These are phyloP conservation scores for Onychomys arenicola DNA, from an alignment of 2,797 vertebrate species.

Conservation along the genomic window DNA sequence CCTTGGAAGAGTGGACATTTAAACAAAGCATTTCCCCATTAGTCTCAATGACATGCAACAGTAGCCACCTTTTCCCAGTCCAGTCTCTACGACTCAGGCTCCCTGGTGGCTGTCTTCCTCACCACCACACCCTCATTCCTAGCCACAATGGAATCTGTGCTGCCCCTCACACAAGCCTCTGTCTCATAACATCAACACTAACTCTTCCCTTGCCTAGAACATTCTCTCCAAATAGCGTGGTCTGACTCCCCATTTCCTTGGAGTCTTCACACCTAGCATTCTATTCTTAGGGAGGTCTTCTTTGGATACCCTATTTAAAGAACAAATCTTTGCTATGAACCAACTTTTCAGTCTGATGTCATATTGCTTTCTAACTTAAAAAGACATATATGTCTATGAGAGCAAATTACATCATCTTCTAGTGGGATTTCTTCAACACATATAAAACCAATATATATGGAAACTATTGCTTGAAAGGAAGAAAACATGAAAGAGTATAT, in stretches of 20 bases:
- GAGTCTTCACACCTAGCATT: neutral
- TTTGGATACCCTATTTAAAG: neutral
- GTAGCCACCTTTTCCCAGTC: neutral
- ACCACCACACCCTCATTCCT: neutral
- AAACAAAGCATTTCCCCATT: neutral
- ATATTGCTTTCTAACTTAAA: neutral
- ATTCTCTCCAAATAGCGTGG: neutral
- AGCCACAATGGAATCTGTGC: neutral
- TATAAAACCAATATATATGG: neutral
- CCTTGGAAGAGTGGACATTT: neutral
- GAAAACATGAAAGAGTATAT: neutral
- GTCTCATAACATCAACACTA: neutral
- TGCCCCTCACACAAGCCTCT: neutral
- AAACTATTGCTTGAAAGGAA: neutral
- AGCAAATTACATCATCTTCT: neutral
- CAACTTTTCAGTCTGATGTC: neutral
- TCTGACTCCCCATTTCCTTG: neutral
- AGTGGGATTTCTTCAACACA: neutral
- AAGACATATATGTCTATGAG: conserved; percentile 2
- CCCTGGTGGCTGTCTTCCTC: too few species aligned
- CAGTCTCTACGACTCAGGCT: neutral
- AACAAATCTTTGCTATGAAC: neutral
- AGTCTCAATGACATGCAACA: neutral
- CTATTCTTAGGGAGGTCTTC: neutral
- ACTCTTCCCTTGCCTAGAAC: neutral